Evolutionary conservation across 1,140 invertebrate genomes (phyloP), one percentile per base, ranked within the genome.

Genomic region (Gryon sp.): DNA sequence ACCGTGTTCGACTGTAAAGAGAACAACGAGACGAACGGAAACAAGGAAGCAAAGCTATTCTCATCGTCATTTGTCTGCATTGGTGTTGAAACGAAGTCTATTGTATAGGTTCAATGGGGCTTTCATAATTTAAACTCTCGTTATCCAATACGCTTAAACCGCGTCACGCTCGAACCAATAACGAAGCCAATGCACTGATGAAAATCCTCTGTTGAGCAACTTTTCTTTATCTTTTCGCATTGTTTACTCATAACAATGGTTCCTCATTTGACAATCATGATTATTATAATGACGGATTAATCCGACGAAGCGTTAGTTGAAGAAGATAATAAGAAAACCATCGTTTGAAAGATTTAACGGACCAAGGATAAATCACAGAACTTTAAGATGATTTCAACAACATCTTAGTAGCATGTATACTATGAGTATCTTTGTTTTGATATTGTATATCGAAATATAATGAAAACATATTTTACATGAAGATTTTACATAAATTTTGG

Each of bases 41-140:
- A 70, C 69, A 78, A 74, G 59, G 53, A 24, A 70, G 76, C 59
- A 66, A 74, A 70, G 70, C 65, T 69, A 70, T 69, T 70, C 45
- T 70, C 69, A 74, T 74, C 65, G 65, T 78, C 69, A 78, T 78
- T 78, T 78, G 70, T 78, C 52, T 60, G 69, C 76, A 69, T 70
- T 70, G 69, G 36, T 70, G 65, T 70, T 65, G 69, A 38, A 73
- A 78, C 69, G 70, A 68, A 57, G 52, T 28, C 79, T 32, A 81
- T 81, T 81, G 76, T 81, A 70, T 34, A 40, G 55, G 43, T 24
- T 78, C 76, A 78, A 78, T 78, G 76, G 76, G 43, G 65, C 65
- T 68, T 80, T 81, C 66, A 78, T 79, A 76, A 78, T 79, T 76
- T 72, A 78, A 76, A 72, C 73, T 76, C 77, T 79, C 80, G 77